Evolutionary conservation across 1,140 invertebrate species (phyloP).

Genomic region (Agrypnia vestita): DNA sequence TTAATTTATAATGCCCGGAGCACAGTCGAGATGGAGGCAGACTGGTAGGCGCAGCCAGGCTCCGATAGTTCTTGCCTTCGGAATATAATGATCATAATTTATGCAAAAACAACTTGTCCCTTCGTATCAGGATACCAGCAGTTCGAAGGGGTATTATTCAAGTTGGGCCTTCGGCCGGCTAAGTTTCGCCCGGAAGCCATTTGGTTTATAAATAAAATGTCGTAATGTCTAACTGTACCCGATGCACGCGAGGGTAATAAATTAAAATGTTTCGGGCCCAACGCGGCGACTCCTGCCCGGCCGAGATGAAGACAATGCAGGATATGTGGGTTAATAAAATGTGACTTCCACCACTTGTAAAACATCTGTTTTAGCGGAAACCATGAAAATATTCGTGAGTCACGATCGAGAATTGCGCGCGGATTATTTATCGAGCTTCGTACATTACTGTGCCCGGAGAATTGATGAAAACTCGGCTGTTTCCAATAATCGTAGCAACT

Average conservation of each 20-base stretch:
- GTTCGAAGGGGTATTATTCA: conserved; percentile 37
- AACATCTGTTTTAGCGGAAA: conserved; percentile 57
- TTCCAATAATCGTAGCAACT: conserved; percentile 42
- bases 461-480: conserved; percentile 42
- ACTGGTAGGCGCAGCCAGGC: conserved; percentile 29
- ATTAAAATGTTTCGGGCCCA: conserved; percentile 50
- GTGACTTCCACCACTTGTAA: conserved; percentile 53
- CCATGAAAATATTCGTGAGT: conserved; percentile 59
- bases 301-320: conserved; percentile 52
- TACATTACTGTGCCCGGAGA: conserved; percentile 34
- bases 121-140: conserved; percentile 44
- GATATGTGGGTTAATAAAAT: conserved; percentile 61
- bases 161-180: conserved; percentile 16
- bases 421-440: conserved; percentile 47
- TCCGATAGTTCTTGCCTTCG: conserved; percentile 40
- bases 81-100: conserved; percentile 49
- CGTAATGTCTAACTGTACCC: conserved; percentile 49
- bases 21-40: conserved; percentile 32
- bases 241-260: conserved; percentile 58
- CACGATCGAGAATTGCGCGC: conserved; percentile 59
- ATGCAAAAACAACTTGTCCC: conserved; percentile 51
- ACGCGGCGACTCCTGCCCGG: conserved; percentile 45
- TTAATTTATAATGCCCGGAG: conserved; percentile 34
- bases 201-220: conserved; percentile 57
- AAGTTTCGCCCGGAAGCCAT: conserved; percentile 57